A percentile compares a stretch with the other conserved stretches of the same genome.
Conservation (phyloP, 2,113 vertebrate genomes). For the Buteo buteo region DNA sequence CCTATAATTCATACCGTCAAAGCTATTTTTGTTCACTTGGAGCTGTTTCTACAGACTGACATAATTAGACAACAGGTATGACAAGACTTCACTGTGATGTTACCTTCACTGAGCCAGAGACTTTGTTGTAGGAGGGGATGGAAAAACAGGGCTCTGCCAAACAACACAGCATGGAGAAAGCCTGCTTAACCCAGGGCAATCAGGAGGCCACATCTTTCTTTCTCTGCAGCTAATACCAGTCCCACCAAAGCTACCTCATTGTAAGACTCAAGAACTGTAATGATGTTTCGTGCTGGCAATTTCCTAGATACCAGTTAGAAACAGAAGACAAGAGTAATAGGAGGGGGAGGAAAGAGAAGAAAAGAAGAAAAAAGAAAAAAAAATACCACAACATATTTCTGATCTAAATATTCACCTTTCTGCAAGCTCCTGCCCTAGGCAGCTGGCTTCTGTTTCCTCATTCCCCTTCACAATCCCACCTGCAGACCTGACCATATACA, state of each 20-base stretch:
- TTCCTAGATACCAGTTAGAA: not conserved
- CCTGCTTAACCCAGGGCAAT: not conserved
- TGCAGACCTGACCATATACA: not conserved
- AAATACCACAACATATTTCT: fast-evolving
- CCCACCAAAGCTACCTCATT: not conserved
- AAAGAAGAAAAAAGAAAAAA: fast-evolving
- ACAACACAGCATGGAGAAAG: not conserved
- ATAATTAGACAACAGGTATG: slow-evolving; percentile 20
- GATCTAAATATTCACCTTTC: not conserved
- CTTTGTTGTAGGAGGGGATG: not conserved
- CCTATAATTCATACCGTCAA: slow-evolving; percentile 10
- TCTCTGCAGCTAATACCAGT: not conserved
- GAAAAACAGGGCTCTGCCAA: not conserved
- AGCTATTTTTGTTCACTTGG: slow-evolving; percentile 18
- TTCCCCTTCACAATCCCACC: not conserved
- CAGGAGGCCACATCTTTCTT: not conserved
- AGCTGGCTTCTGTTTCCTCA: not conserved
- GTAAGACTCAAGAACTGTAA: not conserved
- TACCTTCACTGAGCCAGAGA: not conserved
- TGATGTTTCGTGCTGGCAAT: not conserved
- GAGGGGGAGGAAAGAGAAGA: no score
- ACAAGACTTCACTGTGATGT: not conserved
- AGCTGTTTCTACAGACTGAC: slow-evolving; percentile 6
- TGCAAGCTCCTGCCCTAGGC: not conserved
- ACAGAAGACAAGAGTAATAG: not conserved